Evolutionary conservation across 30 jellyfish, hydroid and myxozoan species (phyloP), one percentile per base, ranked within the genome.

Genomic region (Nemopilema nomurai): DNA sequence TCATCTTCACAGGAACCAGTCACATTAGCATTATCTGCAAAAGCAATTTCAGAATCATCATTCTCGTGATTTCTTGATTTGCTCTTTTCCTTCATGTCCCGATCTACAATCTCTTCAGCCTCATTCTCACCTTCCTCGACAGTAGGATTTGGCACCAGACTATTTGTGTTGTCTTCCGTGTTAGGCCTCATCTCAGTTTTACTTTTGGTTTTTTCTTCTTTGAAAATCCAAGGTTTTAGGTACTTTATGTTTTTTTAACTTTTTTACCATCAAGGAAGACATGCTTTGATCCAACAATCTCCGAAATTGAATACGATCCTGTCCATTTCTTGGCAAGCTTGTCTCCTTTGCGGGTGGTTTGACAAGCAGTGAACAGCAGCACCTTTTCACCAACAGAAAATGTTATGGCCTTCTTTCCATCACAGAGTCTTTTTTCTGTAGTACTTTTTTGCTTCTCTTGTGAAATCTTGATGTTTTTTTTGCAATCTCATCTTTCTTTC

Each of bases 371-470:
- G 74, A 0, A 71, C 71, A 74, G 53, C 17, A 74, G 84, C 31
- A 74, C 84, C 51, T 74, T 74, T 74, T 74, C 32, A 4, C 71
- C 71, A 23, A 20, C 71, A 4, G 72, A n/a, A 74, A 74, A 51
- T 32, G 69, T 49, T 4, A 71, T 33, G 24, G 27, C 28, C 64
- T 28, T 29, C 84, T 32, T 74, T n/a, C 72, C 70, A n/a, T 49
- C 28, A 21, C 20, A 8, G 18, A 41, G 24, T 74, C 51, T 74
- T 24, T 50, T 32, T n/a, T 4, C 49, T 74, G 71, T 74, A 74
- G 28, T 49, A 74, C 69, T 74, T 51, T 30, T 74, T 74, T 74
- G 84, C 23, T n/a, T 33, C 3, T 49, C 84, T 74, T 74, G 84
- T 30, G 84, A 67, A 1, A 4, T 74, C 22, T 50, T 74, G 69